Base-by-base conservation (phyloP, 2,797 vertebrate genomes). In the Sebastes trivittatus region DNA sequence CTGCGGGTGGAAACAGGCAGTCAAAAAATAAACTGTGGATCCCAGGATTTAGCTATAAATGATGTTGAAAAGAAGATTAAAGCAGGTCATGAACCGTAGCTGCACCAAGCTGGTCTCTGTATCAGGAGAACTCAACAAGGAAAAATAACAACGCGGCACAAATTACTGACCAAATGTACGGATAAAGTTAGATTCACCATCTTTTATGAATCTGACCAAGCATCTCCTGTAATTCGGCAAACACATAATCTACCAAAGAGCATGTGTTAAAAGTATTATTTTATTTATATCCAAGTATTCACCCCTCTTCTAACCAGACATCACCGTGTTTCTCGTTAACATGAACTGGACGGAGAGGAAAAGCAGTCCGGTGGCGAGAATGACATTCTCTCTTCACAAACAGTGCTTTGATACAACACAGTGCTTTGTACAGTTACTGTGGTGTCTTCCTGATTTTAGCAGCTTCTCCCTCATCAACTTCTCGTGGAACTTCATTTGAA, bases 51-150 rank as follows among this genome's bases (percentile, higher is more conserved):
- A 52, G 49, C 49, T 52, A 1, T 8, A 1, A 52, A n/a, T 52
- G 49, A 52, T 4, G 49, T 52, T 52, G 20, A 5, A 20, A 49
- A 49, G 42, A 49, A 20, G 42, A 49, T 49, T 49, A 49, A 49
- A 49, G 7, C 42, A 49, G 42, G 16, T 49, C 42, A 49, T 20
- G 42, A 49, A 49, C 16, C 7, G 42, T 30, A 30, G 30, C 16
- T 0, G 7, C 42, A 18, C 16, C 0, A 3, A 49, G 1, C 42
- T 7, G 1, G 42, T n/a, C 8, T n/a, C 49, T n/a, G 20, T 2
- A 52, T 52, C 20, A n/a, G 20, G 2, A 52, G 49, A 52, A 52
- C 8, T 52, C 49, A 52, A 52, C 20, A 52, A n/a, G 7, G 18
- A n/a, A 52, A n/a, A n/a, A 52, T 52, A 52, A 52, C 20, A n/a